Evolutionary conservation across 2,797 vertebrate species (phyloP).

Genomic region (Pseudomugil gertrudae): DNA sequence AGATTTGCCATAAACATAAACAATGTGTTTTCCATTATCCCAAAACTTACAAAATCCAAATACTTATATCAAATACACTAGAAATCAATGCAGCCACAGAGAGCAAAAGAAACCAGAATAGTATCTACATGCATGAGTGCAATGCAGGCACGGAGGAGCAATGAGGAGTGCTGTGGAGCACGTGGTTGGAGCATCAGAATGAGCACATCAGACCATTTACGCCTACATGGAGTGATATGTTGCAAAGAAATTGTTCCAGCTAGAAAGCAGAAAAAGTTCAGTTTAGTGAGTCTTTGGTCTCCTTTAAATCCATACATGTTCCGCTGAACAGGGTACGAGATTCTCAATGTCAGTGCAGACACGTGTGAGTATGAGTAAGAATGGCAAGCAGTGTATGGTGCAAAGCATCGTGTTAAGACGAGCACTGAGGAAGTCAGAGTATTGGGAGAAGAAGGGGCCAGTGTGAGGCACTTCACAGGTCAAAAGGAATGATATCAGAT

Average conservation of each 20-base stretch:
- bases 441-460: not conserved
- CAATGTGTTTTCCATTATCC: not conserved
- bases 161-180: conserved; percentile 42
- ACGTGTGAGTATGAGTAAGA: conserved; percentile 28
- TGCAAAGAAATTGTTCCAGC: conserved; percentile 37
- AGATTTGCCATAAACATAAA: not conserved
- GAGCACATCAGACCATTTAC: conserved; percentile 57
- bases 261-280: conserved; percentile 40
- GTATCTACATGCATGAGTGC: conserved; percentile 4
- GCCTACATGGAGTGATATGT: conserved; percentile 46
- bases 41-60: not conserved
- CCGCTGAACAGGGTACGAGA: conserved; percentile 9
- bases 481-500: conserved; percentile 2
- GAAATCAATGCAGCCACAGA: not conserved
- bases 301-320: conserved; percentile 14
- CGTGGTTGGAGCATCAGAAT: conserved; percentile 42
- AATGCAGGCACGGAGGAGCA: conserved; percentile 28
- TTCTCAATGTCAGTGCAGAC: conserved; percentile 2
- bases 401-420: conserved; percentile 19
- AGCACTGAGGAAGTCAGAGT: conserved; percentile 18
- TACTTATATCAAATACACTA: not conserved
- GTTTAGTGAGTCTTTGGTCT: conserved; percentile 18
- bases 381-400: not conserved
- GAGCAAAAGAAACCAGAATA: conserved; percentile 12
- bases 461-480: not conserved